These are phyloP conservation scores for Ichneumoninae sp. DNA, from an alignment of 2,888 invertebrate species.

Conservation along the genomic window DNA sequence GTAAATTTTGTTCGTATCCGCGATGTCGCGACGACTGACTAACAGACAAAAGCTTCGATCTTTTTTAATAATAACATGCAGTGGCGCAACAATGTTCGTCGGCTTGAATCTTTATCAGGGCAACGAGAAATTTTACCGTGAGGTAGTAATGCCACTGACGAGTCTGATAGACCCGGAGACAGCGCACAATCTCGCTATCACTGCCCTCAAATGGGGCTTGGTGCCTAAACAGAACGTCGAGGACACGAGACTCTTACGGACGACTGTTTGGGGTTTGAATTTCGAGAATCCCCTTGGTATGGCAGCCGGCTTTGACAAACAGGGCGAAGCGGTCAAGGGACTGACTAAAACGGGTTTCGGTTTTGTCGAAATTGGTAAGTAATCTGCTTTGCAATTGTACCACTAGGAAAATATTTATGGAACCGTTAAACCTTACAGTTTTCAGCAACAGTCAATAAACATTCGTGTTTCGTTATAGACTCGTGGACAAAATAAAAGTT, in stretches of 20 bases:
- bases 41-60: conserved; percentile 89
- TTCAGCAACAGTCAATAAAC: background rate
- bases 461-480: background rate
- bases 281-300: conserved; percentile 97
- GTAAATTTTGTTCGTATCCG: background rate
- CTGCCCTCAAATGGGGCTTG: conserved; percentile 91
- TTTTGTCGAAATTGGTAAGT: conserved; percentile 95
- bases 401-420: background rate
- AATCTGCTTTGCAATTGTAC: background rate
- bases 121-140: conserved; percentile 91
- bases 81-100: conserved; percentile 88
- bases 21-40: conserved; percentile 74
- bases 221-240: conserved; percentile 86
- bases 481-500: background rate
- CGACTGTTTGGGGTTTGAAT: conserved; percentile 89
- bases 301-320: conserved; percentile 99
- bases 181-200: conserved; percentile 92
- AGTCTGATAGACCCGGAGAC: conserved; percentile 91
- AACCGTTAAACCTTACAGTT: background rate
- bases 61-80: conserved; percentile 87
- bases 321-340: conserved; percentile 95
- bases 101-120: conserved; percentile 89
- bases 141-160: conserved; percentile 89
- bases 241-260: conserved; percentile 89
- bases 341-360: conserved; percentile 95